A percentile compares a stretch with the other conserved stretches of the same genome.
Conservation (phyloP, 2,888 invertebrate genomes). For the Tipula helvola region DNA sequence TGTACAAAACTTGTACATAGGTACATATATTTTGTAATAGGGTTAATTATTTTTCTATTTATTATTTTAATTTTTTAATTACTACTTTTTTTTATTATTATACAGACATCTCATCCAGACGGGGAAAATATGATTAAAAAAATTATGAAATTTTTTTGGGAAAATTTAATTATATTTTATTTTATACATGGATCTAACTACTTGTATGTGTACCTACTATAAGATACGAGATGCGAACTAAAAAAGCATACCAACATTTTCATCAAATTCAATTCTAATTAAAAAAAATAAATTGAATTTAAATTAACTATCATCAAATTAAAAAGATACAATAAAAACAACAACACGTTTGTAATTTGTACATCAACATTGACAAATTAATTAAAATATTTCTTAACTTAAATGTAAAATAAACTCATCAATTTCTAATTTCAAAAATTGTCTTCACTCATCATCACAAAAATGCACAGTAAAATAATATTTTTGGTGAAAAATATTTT, state of each 20-base stretch:
- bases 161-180: background rate
- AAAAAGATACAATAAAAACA: background rate
- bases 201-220: background rate
- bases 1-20: background rate
- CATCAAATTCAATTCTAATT: background rate
- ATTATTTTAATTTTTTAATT: background rate
- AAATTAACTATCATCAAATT: constrained; percentile 4
- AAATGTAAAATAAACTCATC: background rate
- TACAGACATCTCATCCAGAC: background rate
- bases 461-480: background rate
- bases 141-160: background rate
- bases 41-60: constrained; percentile 1
- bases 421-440: background rate
- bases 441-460: background rate
- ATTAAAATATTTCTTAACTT: background rate
- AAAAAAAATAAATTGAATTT: background rate
- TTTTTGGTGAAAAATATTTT: background rate
- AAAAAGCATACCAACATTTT: background rate
- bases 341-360: background rate
- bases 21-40: background rate
- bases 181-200: background rate
- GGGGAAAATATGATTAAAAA: background rate
- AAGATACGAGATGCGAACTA: background rate
- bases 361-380: background rate
- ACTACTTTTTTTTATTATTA: background rate